Evolutionary conservation across 2,888 invertebrate genomes (phyloP), one percentile per base, ranked within the genome.

Genomic region (Drosophila percnosoma): DNA sequence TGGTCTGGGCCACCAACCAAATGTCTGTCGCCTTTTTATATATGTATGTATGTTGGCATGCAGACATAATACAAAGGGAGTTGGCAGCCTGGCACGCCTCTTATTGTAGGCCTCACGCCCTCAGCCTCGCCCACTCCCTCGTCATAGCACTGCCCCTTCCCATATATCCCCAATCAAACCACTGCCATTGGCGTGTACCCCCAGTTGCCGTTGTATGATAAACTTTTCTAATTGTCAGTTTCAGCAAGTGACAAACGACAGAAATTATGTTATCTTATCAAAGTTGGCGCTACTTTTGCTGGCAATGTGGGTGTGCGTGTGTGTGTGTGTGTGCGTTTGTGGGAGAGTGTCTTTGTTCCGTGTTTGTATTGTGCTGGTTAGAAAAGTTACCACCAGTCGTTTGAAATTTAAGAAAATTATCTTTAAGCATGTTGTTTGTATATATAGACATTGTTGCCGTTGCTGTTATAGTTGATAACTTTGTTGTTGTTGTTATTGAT

Each of bases 151-250:
- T 2, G 11, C 5, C 21, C 1, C 2, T 21, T 24, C 24, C 45
- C 24, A 24, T 45, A 15, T 24, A 7, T 29, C n/a, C 2, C 4
- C n/a, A 29, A 42, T 53, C 49, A 52, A 36, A 27, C 13, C 48
- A 55, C 40, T 48, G 62, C 53, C 72, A 69, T 18, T 59, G 65
- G 55, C 72, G 55, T 34, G 38, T 54, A 49, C 66, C 59, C 60
- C 66, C 55, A 57, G 58, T 77, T 75, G 75, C 62, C 81, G 71
- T 75, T 74, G 86, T 78, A 80, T 90, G 90, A 90, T 90, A 90
- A 89, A 89, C 89, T 89, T 89, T 88, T 89, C 81, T 87, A 87
- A 89, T 90, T 89, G 90, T 90, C 89, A 90, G 90, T 88, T 90
- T 81, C 83, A 85, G 79, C 86, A 90, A 90, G 89, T 89, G 90